Conservation (phyloP, 2,888 invertebrate genomes). For the Diarsia mendica region DNA sequence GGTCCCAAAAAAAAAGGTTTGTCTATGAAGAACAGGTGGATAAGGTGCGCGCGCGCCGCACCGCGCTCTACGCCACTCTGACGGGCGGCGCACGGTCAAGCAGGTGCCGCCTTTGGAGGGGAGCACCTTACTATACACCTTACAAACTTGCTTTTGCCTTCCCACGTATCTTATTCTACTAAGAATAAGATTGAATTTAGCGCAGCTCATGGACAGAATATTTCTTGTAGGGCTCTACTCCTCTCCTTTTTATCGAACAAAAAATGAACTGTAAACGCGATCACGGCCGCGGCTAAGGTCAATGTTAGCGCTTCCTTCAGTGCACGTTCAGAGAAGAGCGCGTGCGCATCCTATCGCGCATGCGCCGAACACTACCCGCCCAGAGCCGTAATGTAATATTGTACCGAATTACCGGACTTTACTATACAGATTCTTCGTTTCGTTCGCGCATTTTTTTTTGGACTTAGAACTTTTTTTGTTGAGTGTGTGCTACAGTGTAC, state of each 20-base stretch:
- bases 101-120: slow-evolving; percentile 90
- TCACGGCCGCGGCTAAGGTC: slow-evolving; percentile 90
- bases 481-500: slow-evolving; percentile 46
- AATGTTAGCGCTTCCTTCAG: slow-evolving; percentile 91
- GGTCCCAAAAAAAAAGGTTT: slow-evolving; percentile 66
- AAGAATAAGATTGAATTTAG: slow-evolving; percentile 62
- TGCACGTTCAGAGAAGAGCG: slow-evolving; percentile 89
- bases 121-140: slow-evolving; percentile 88
- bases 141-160: slow-evolving; percentile 78
- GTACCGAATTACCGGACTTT: slow-evolving; percentile 67
- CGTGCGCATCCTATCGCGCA: slow-evolving; percentile 86
- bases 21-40: slow-evolving; percentile 76
- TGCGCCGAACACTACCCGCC: slow-evolving; percentile 78
- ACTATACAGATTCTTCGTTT: slow-evolving; percentile 52
- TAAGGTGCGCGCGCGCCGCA: slow-evolving; percentile 83
- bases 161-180: slow-evolving; percentile 44
- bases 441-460: slow-evolving; percentile 67
- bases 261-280: slow-evolving; percentile 91
- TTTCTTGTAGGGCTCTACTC: slow-evolving; percentile 88
- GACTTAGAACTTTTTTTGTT: slow-evolving; percentile 43
- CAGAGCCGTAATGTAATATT: slow-evolving; percentile 75
- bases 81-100: slow-evolving; percentile 86
- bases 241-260: slow-evolving; percentile 91
- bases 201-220: neutral
- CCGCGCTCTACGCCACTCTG: slow-evolving; percentile 82